Evolutionary conservation across 2,888 invertebrate genomes (phyloP), one percentile per base, ranked within the genome.

Genomic region (Neoscelio sp.): DNA sequence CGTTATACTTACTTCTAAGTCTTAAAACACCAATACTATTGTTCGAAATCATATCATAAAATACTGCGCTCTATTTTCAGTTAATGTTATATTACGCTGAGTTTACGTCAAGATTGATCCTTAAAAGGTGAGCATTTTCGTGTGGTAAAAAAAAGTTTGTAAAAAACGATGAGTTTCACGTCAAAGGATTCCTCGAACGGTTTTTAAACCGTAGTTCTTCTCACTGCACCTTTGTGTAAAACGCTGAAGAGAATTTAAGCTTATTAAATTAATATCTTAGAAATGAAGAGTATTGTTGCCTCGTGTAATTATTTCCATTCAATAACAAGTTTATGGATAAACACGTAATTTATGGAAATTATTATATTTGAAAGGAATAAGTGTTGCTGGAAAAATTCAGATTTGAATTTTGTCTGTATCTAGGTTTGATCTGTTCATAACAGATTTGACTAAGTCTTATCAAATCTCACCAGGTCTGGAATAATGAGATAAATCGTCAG

Each of bases 371-470:
- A 6, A 2, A 23, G 13, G 12, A 26, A 33, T 33, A n/a, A n/a
- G n/a, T n/a, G n/a, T n/a, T n/a, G n/a, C n/a, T n/a, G n/a, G n/a
- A 50, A 68, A 82, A 82, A 80, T 30, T 26, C 4, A 42, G 5
- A 30, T 50, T 17, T 8, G 2, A 8, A 38, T 23, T 18, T 7
- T 23, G 38, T 10, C 12, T 35, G 35, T n/a, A n/a, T n/a, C n/a
- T n/a, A n/a, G n/a, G n/a, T n/a, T n/a, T n/a, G n/a, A n/a, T n/a
- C n/a, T n/a, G n/a, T n/a, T n/a, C n/a, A n/a, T n/a, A n/a, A n/a
- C n/a, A n/a, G n/a, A n/a, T n/a, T n/a, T n/a, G n/a, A n/a, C n/a
- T n/a, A n/a, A n/a, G n/a, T n/a, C n/a, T n/a, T n/a, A n/a, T n/a
- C n/a, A n/a, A n/a, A n/a, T n/a, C n/a, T n/a, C n/a, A n/a, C n/a